Base-by-base conservation (phyloP, 2,797 vertebrate species). In the Botia almorhae region DNA sequence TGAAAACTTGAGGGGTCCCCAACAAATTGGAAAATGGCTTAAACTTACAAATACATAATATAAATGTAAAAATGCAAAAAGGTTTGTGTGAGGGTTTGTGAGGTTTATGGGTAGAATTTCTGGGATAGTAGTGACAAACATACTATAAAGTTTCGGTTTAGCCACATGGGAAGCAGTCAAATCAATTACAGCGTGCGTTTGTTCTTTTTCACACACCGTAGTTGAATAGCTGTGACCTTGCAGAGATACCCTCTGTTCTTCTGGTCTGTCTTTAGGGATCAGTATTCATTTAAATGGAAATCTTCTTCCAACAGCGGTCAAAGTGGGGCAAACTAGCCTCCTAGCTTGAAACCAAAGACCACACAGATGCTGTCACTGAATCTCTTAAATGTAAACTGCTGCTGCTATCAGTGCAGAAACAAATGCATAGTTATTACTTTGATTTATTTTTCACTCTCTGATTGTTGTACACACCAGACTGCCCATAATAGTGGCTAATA, bases 111-210 rank as follows among this genome's bases (percentile, higher is more conserved):
- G 58, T 60, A 21, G 2, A 21, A 11, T 58, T 58, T 19, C 2
- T 29, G 29, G 29, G 29, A 29, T 29, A 29, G 3, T 19, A 23
- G 87, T 88, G 88, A 82, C 83, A 86, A 89, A 88, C 84, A 85
- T 84, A 87, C 84, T 71, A 86, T 89, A 87, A 89, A 84, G 85
- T 82, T 72, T 82, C 61, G 81, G 73, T 79, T 78, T 68, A 82
- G 84, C 83, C 67, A 72, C 71, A 53, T 7, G 13, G 43, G 83
- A 82, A 75, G 69, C 69, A 85, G 85, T 87, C 84, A 89, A 93
- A 92, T 91, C 89, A 90, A 90, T 91, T 91, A 90, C 85, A 80
- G 73, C n/a, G 67, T 64, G 51, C 58, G 86, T 84, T 88, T 86
- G 73, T 84, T 87, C 82, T 89, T 84, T 80, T 71, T 78, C 80